Conservation (phyloP, 2,888 invertebrate species). For the Drosophila formosana region DNA sequence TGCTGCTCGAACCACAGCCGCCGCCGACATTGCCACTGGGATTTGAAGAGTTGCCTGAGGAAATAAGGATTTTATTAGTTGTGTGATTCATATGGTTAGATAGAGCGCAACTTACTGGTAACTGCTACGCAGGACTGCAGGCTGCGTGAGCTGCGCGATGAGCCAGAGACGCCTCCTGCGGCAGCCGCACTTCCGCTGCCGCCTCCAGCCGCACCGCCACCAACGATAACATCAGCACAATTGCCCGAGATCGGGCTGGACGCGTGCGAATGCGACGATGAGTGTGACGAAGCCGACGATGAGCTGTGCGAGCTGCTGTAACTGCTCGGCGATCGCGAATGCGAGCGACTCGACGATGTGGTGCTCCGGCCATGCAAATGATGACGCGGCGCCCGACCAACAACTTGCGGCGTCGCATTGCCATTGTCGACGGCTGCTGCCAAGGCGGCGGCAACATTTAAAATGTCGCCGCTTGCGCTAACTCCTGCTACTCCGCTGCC, state of each 20-base stretch:
- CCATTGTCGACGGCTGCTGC: constrained; percentile 64
- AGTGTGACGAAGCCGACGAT: constrained; percentile 81
- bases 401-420: constrained; percentile 40
- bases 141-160: constrained; percentile 83
- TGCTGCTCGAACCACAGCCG: constrained; percentile 73
- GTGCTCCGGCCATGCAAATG: constrained; percentile 85
- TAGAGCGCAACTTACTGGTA: constrained; percentile 73
- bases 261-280: constrained; percentile 84
- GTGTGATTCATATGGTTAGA: not conserved
- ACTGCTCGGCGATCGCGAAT: constrained; percentile 86
- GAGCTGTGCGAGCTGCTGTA: constrained; percentile 85
- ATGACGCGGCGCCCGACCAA: constrained; percentile 62
- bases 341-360: constrained; percentile 87
- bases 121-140: constrained; percentile 86
- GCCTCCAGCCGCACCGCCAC: constrained; percentile 54
- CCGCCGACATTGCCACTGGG: constrained; percentile 77
- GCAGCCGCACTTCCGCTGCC: constrained; percentile 27
- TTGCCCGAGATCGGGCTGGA: constrained; percentile 84
- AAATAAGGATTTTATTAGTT: not conserved
- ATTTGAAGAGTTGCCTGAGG: constrained; percentile 78
- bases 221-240: constrained; percentile 73
- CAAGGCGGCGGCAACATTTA: constrained; percentile 81
- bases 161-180: constrained; percentile 25
- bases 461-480: constrained; percentile 75
- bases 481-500: constrained; percentile 55